Percentiles rank a stretch among this genome's conserved stretches.
Evolutionary conservation across 1,140 invertebrate genomes (phyloP).

Genomic region (Pantala flavescens): DNA sequence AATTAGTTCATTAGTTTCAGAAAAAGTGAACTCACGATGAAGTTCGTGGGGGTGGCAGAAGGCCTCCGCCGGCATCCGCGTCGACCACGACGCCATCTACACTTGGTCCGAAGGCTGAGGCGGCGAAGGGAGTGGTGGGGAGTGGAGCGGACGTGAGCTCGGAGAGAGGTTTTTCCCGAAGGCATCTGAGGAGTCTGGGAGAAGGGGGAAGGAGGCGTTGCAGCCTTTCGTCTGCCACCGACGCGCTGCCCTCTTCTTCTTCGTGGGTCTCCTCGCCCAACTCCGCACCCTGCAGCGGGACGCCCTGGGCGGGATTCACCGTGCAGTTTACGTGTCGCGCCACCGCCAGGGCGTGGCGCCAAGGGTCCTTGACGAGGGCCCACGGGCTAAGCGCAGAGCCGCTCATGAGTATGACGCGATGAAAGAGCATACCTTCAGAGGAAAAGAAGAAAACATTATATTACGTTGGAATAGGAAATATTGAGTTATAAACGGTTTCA

Average conservation of each 20-base stretch:
- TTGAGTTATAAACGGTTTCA: no score
- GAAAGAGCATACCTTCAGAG: slow-evolving; percentile 73
- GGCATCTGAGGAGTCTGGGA: background rate
- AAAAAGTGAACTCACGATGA: background rate
- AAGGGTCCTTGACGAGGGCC: slow-evolving; percentile 80
- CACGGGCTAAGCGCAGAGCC: slow-evolving; percentile 88
- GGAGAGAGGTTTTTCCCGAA: slow-evolving; percentile 44
- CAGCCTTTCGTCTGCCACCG: slow-evolving; percentile 33
- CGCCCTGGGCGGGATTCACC: slow-evolving; percentile 15
- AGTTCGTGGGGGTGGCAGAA: background rate
- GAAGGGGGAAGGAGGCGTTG: background rate
- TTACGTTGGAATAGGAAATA: no score
- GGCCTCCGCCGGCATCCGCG: slow-evolving; percentile 42
- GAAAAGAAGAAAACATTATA: slow-evolving; percentile 17
- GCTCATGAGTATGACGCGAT: slow-evolving; percentile 87
- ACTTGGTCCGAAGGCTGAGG: slow-evolving; percentile 79
- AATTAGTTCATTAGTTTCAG: no score
- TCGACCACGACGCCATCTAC: slow-evolving; percentile 86
- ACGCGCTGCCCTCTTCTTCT: slow-evolving; percentile 55
- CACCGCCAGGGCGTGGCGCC: slow-evolving; percentile 74
- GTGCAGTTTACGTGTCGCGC: slow-evolving; percentile 80
- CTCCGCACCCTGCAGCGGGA: slow-evolving; percentile 39
- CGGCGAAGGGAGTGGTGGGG: slow-evolving; percentile 28
- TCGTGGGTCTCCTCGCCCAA: slow-evolving; percentile 53
- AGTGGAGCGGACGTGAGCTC: slow-evolving; percentile 34